Evolutionary conservation across 2,113 vertebrate species (phyloP).

Genomic region (Sigmodon hispidus): DNA sequence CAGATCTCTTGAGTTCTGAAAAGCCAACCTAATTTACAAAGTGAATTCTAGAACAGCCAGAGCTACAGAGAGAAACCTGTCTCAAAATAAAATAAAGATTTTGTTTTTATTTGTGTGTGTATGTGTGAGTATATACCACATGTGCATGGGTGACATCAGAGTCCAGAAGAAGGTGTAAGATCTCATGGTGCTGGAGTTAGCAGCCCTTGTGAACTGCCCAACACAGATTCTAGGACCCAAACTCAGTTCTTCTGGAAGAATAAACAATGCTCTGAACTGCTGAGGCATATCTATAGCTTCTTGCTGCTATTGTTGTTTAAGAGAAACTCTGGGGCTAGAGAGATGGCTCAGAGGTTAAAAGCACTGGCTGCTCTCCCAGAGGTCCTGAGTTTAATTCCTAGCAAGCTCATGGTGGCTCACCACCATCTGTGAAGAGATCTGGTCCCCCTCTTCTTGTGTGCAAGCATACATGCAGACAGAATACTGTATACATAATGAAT

Average conservation of each 20-base stretch:
- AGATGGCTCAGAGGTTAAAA: too few species aligned
- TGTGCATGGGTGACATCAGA: neutral
- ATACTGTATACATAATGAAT: too few species aligned
- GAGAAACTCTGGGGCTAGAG: neutral
- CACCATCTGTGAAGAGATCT: too few species aligned
- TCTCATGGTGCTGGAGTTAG: neutral
- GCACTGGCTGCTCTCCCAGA: too few species aligned
- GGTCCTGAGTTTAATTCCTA: too few species aligned
- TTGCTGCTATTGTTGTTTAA: neutral
- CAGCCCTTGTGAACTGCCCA: neutral
- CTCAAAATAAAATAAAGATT: neutral
- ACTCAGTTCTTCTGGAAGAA: neutral
- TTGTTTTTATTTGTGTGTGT: neutral
- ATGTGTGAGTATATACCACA: neutral
- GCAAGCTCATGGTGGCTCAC: too few species aligned
- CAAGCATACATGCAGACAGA: too few species aligned
- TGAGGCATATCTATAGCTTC: neutral
- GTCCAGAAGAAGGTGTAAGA: neutral
- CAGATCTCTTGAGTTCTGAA: neutral
- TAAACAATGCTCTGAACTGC: neutral
- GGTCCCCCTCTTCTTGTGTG: too few species aligned
- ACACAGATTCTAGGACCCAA: neutral
- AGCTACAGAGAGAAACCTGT: neutral
- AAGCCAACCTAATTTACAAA: neutral
- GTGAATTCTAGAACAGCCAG: neutral